phyloP scores from a whole-genome alignment of 2,888 invertebrate genomes.

The Phyllotreta cruciferae region DNA sequence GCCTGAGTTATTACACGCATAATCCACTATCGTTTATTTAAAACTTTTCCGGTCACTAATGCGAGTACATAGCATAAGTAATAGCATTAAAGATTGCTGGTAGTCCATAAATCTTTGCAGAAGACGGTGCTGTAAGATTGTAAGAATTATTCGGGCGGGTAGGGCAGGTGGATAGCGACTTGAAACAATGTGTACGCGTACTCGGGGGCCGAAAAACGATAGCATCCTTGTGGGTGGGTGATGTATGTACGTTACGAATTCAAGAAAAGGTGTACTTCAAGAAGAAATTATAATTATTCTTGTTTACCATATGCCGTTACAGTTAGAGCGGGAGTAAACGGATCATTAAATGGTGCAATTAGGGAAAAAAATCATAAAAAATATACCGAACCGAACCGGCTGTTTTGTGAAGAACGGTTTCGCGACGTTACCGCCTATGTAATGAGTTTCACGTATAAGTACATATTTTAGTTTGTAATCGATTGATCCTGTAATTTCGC shows the following conservation, averaged over 20 bases:
- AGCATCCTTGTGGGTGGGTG: constrained; percentile 44
- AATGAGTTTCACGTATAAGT: constrained; percentile 8
- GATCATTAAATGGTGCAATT: constrained; percentile 28
- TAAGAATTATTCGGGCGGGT: constrained; percentile 41
- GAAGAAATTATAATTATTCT: constrained; percentile 46
- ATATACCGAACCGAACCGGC: not conserved
- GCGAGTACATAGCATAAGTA: too few relatives aligned
- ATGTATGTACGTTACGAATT: constrained; percentile 40
- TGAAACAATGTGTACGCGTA: constrained; percentile 41
- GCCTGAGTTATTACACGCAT: too few relatives aligned
- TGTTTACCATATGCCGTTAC: constrained; percentile 45
- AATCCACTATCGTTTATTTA: too few relatives aligned
- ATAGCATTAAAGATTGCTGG: too few relatives aligned
- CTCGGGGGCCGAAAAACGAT: constrained; percentile 34
- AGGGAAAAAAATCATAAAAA: constrained; percentile 9
- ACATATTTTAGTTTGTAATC: not conserved
- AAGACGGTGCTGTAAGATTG: constrained; percentile 17
- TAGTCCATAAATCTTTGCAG: not conserved
- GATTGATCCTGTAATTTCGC: constrained; percentile 5
- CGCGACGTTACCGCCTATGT: constrained; percentile 16
- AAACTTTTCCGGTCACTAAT: too few relatives aligned
- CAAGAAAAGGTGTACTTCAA: constrained; percentile 48
- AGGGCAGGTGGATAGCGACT: constrained; percentile 41
- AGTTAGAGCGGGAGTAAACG: constrained; percentile 26
- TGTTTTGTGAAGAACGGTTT: constrained; percentile 7